phyloP scores from a whole-genome alignment of 2,888 invertebrate species.

The Drosophila paranaensis region DNA sequence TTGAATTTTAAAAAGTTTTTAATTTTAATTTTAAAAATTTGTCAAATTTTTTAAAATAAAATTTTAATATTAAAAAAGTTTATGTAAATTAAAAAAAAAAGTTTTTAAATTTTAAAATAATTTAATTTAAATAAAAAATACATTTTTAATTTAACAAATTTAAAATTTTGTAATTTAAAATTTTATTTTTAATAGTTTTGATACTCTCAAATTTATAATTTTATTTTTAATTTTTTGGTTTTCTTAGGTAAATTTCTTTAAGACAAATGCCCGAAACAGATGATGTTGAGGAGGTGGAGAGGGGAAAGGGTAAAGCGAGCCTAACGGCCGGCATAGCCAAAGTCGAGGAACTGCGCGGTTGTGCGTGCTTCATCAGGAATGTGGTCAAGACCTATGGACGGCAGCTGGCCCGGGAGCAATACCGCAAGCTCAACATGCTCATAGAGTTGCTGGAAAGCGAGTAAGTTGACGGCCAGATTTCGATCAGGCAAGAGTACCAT shows the following conservation, averaged over 20 bases:
- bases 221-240: too few species aligned
- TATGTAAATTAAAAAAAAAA: too few species aligned
- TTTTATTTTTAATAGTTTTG: too few species aligned
- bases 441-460: constrained; percentile 67
- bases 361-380: constrained; percentile 90
- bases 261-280: constrained; percentile 14
- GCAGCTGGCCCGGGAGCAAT: constrained; percentile 53
- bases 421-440: constrained; percentile 76
- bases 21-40: too few species aligned
- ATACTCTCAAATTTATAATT: too few species aligned
- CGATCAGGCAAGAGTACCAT: background rate
- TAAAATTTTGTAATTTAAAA: too few species aligned
- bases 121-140: too few species aligned
- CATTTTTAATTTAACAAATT: too few species aligned
- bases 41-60: too few species aligned
- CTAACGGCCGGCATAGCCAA: constrained; percentile 29
- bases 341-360: constrained; percentile 84
- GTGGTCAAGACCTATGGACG: constrained; percentile 86
- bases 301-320: background rate
- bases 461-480: constrained; percentile 34
- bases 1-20: too few species aligned
- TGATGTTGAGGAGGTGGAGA: background rate
- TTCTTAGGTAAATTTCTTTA: background rate
- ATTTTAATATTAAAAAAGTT: too few species aligned
- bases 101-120: too few species aligned